Conservation (phyloP, 1,140 invertebrate genomes). For the Sitobion miscanthi region DNA sequence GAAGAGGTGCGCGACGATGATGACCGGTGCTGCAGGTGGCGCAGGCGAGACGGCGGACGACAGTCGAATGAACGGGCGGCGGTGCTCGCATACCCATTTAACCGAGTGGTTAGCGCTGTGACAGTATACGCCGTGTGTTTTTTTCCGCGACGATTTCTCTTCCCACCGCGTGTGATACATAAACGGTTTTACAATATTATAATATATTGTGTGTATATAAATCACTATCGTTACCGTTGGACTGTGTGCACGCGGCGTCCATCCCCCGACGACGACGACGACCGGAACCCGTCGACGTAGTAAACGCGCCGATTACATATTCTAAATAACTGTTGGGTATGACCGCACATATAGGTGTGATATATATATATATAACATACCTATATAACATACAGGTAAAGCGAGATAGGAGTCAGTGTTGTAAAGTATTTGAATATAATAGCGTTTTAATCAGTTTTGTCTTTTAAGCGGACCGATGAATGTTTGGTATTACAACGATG, state of each 20-base stretch:
- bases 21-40: background rate
- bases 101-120: background rate
- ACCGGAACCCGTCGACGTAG: background rate
- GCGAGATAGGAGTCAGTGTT: background rate
- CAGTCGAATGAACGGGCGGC: slow-evolving; percentile 29
- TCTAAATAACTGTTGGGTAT: background rate
- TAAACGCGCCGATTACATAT: background rate
- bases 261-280: background rate
- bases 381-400: background rate
- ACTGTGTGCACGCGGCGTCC: background rate
- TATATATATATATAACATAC: no score
- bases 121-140: background rate
- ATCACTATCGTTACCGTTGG: background rate
- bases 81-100: slow-evolving; percentile 27
- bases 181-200: background rate
- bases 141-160: slow-evolving; percentile 34
- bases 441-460: background rate
- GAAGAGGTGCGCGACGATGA: background rate
- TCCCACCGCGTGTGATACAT: background rate
- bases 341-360: background rate
- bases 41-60: background rate
- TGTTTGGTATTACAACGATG: background rate
- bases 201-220: background rate
- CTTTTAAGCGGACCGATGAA: background rate
- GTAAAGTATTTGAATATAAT: background rate